Percentiles rank a stretch among this genome's conserved stretches.
Conservation (phyloP, 2,797 vertebrate genomes). For the Pantherophis alleghaniensis region DNA sequence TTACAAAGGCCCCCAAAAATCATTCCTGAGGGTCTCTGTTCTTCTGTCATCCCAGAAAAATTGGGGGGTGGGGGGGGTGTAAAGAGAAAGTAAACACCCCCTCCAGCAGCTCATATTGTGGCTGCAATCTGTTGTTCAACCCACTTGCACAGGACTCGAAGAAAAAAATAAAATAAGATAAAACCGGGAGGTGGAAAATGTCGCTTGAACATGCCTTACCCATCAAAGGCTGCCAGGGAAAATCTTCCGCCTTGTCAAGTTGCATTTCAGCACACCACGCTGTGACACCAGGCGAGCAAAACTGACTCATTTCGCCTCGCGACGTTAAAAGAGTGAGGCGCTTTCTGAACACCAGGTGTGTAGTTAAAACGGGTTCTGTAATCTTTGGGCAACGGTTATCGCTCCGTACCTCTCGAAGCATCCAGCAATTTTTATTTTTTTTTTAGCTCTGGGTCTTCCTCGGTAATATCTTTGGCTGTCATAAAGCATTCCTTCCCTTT, state of each 20-base stretch:
- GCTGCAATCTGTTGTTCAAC: background rate
- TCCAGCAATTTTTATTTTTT: background rate
- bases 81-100: background rate
- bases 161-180: background rate
- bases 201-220: background rate
- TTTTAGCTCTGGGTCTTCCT: slow-evolving; percentile 21
- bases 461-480: slow-evolving; percentile 14
- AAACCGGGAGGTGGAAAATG: background rate
- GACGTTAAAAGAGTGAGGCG: background rate
- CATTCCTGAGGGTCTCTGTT: background rate
- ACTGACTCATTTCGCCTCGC: background rate
- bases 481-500: background rate
- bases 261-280: background rate
- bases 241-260: background rate
- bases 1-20: background rate
- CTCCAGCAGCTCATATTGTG: background rate
- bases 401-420: background rate
- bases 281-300: background rate
- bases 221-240: background rate
- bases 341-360: background rate
- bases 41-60: background rate
- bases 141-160: background rate
- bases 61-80: background rate
- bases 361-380: background rate
- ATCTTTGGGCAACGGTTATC: slow-evolving; percentile 28